A percentile compares a stretch with the other conserved stretches of the same genome.
Evolutionary conservation across 2,113 vertebrate species (phyloP).

Genomic region (Zapornia atra): DNA sequence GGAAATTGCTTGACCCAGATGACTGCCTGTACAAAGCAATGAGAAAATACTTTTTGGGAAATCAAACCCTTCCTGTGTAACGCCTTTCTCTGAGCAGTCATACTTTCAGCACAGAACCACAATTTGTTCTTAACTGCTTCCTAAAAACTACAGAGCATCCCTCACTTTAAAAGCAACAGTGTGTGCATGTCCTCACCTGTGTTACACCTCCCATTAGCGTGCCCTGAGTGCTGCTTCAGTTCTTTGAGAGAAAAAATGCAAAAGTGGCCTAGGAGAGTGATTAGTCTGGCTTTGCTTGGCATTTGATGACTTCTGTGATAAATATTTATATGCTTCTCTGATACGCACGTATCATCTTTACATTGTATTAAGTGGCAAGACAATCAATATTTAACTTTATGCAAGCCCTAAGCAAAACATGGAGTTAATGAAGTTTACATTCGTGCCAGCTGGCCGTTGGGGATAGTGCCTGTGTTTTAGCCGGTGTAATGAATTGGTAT

Average conservation of each 20-base stretch:
- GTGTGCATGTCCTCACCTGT: fast-evolving
- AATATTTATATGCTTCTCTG: conserved; percentile 3
- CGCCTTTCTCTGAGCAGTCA: neutral
- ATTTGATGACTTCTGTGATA: conserved; percentile 22
- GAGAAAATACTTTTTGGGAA: conserved; percentile 6
- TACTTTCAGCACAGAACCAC: neutral
- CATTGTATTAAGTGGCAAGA: neutral
- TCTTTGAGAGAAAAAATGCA: neutral
- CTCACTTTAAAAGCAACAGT: neutral
- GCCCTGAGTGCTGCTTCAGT: neutral
- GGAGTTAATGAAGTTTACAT: conserved; percentile 33
- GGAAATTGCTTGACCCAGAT: conserved; percentile 26
- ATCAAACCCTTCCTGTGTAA: neutral
- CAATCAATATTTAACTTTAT: conserved; percentile 45
- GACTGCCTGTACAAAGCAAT: neutral
- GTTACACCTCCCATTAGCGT: neutral
- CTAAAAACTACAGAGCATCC: neutral
- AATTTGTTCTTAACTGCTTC: neutral
- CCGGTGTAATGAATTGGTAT: neutral
- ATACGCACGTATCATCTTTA: neutral
- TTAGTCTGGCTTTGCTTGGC: neutral
- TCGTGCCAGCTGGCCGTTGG: neutral
- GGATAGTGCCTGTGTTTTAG: neutral
- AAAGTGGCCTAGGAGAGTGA: neutral
- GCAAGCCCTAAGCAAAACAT: conserved; percentile 13